A percentile compares a stretch with the other conserved stretches of the same genome.
phyloP scores from a whole-genome alignment of 2,888 invertebrate genomes.

The Melieria picta region DNA sequence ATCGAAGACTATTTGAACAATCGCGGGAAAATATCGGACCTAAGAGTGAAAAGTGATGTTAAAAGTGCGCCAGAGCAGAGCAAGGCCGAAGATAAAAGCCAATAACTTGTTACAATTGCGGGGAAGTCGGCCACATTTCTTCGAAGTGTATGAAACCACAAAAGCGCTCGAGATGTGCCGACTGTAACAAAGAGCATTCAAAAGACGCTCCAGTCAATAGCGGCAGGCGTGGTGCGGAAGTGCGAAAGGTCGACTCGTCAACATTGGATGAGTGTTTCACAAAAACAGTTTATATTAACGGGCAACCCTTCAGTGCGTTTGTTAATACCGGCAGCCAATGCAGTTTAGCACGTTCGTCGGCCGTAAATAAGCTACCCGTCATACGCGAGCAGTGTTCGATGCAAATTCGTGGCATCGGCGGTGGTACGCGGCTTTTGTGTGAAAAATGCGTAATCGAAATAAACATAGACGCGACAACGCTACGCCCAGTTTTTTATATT shows the following conservation, averaged over 20 bases:
- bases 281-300: conserved; percentile 10
- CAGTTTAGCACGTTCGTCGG: conserved; percentile 25
- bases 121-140: too few relatives aligned
- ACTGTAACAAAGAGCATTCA: too few relatives aligned
- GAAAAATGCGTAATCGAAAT: too few relatives aligned
- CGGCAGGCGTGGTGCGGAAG: conserved; percentile 1
- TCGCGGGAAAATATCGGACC: too few relatives aligned
- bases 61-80: too few relatives aligned
- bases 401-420: conserved; percentile 35
- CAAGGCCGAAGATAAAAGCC: too few relatives aligned
- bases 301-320: conserved; percentile 7
- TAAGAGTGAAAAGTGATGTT: too few relatives aligned
- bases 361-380: conserved; percentile 1
- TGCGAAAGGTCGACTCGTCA: neutral
- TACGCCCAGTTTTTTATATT: neutral
- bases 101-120: too few relatives aligned
- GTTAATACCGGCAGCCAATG: conserved; percentile 30
- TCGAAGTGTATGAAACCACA: too few relatives aligned
- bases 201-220: too few relatives aligned
- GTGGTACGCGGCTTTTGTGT: conserved; percentile 20
- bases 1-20: too few relatives aligned
- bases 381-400: conserved; percentile 6
- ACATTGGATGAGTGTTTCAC: conserved; percentile 7
- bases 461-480: conserved; percentile 18
- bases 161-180: too few relatives aligned